Percentiles rank a stretch among this genome's conserved stretches.
These are phyloP conservation scores for Macrostomum lignano DNA, from an alignment of 1,140 invertebrate genomes.

Conservation along the genomic window DNA sequence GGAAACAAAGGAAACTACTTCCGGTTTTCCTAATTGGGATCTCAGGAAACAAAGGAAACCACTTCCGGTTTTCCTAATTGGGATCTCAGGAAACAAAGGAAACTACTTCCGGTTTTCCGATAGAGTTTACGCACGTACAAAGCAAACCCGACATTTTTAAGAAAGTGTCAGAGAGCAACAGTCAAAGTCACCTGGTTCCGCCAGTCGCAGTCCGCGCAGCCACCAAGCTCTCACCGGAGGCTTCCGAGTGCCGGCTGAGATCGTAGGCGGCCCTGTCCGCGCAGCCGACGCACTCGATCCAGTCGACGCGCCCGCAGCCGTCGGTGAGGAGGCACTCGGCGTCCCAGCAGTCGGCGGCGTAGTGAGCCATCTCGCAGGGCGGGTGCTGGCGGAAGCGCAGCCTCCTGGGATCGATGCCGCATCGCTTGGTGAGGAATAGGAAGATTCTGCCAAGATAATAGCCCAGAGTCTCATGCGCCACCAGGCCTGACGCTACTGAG, in stretches of 20 bases:
- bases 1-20: too few relatives aligned
- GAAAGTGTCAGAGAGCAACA: too few relatives aligned
- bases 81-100: too few relatives aligned
- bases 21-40: slow-evolving; percentile 46
- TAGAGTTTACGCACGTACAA: too few relatives aligned
- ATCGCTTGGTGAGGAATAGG: slow-evolving; percentile 51
- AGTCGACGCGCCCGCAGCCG: too few relatives aligned
- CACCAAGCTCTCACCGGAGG: slow-evolving; percentile 86
- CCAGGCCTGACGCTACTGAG: slow-evolving; percentile 28
- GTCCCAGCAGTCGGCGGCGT: slow-evolving; percentile 98
- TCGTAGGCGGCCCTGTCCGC: slow-evolving; percentile 93
- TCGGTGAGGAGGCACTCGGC: slow-evolving; percentile 76
- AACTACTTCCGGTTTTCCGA: too few relatives aligned
- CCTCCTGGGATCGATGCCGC: slow-evolving; percentile 55
- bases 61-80: too few relatives aligned
- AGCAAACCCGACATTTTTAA: too few relatives aligned
- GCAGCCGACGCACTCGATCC: slow-evolving; percentile 97
- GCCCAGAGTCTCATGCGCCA: slow-evolving; percentile 81
- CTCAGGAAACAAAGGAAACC: too few relatives aligned
- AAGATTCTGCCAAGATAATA: slow-evolving; percentile 92
- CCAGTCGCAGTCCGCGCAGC: slow-evolving; percentile 73
- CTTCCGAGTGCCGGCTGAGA: slow-evolving; percentile 64
- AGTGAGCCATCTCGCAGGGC: slow-evolving; percentile 98
- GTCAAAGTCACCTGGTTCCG: too few relatives aligned
- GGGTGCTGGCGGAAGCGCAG: slow-evolving; percentile 88